Base-by-base conservation (phyloP, 2,113 vertebrate species). In the Bubalus kerabau region DNA sequence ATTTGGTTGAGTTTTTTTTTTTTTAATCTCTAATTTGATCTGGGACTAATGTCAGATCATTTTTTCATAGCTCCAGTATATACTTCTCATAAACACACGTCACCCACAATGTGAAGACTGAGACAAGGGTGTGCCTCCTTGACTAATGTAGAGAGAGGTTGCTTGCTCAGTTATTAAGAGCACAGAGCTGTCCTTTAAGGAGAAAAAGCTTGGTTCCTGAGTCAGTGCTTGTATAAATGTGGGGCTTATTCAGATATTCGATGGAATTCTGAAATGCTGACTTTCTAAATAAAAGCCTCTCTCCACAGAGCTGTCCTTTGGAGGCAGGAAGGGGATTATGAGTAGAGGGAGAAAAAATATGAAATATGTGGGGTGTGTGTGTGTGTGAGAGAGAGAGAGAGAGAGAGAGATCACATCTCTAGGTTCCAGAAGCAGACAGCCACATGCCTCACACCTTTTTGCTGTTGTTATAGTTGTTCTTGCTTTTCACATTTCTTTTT, bases 21-120 rank as follows among this genome's bases (percentile, higher is more conserved):
- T 95, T 43, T 59, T 92, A 97, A 97, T 97, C 93, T 97, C 89
- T 97, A 87, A 98, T 98, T 98, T 97, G 86, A 97, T 98, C 94
- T 97, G 60, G 23, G 76, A 89, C 54, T 95, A 92, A 95, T 90
- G 32, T 96, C 0, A 0, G 74, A 85, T 86, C 43, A 98, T 97
- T 98, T 95, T 67, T 92, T 2, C 0, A 97, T 50, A 97, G 13
- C 88, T 89, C 36, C 93, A 48, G 78, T 88, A 48, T 54, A 23
- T n/a, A 91, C 52, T 93, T 67, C 54, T 92, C 30, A 62, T 54
- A 82, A 94, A 67, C 0, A n/a, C 23, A 30, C 43, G 46, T 87
- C 62, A 57, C 9, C 23, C 32, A 67, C 59, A 85, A 78, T 87
- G 67, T 82, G 67, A 94, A 87, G 78, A 90, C 1, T 19, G 52